These are phyloP conservation scores for Neocrepidodera transversa DNA, from an alignment of 2,888 invertebrate species.

Conservation along the genomic window DNA sequence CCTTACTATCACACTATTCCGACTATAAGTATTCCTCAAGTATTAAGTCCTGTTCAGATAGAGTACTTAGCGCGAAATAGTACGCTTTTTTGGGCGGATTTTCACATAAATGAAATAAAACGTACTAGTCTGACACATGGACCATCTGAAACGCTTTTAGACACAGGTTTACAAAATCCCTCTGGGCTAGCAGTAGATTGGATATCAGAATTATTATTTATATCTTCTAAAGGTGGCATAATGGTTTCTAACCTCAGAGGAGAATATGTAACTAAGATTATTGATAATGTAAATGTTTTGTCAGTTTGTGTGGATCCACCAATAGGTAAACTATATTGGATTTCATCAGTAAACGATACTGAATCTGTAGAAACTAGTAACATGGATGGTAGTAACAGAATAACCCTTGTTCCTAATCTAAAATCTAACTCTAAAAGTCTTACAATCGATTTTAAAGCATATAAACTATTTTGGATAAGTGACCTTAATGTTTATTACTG, in stretches of 20 bases:
- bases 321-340: slow-evolving; percentile 66
- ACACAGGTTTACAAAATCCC: slow-evolving; percentile 71
- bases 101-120: slow-evolving; percentile 77
- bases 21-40: slow-evolving; percentile 76
- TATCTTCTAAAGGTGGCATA: slow-evolving; percentile 70
- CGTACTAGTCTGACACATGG: slow-evolving; percentile 72
- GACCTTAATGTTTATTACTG: slow-evolving; percentile 65
- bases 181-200: slow-evolving; percentile 84
- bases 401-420: slow-evolving; percentile 48
- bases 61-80: slow-evolving; percentile 72
- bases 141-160: slow-evolving; percentile 74
- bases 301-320: slow-evolving; percentile 76
- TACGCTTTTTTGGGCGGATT: slow-evolving; percentile 81
- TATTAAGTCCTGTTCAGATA: slow-evolving; percentile 73
- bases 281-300: slow-evolving; percentile 63
- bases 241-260: slow-evolving; percentile 76
- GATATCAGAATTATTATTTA: slow-evolving; percentile 78
- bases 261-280: slow-evolving; percentile 66
- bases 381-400: slow-evolving; percentile 70
- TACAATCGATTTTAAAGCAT: slow-evolving; percentile 49
- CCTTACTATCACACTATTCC: slow-evolving; percentile 83
- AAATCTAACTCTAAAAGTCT: slow-evolving; percentile 54
- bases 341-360: slow-evolving; percentile 47
- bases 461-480: slow-evolving; percentile 75
- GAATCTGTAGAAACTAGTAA: slow-evolving; percentile 65